Conservation (phyloP, 2,888 invertebrate species). For the Drosophila multiciliata region DNA sequence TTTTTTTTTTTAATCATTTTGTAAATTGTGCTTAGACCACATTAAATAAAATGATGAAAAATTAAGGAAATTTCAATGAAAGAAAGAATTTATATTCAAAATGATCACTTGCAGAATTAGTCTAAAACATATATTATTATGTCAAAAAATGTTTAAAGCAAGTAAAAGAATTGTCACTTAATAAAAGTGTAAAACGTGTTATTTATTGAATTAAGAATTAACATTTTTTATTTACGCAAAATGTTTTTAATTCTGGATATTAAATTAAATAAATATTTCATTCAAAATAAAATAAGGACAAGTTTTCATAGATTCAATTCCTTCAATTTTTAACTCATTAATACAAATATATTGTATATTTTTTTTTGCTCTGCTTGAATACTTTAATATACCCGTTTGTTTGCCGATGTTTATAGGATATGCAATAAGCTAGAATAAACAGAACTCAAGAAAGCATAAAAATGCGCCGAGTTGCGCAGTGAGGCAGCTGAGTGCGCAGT, state of each 20-base stretch:
- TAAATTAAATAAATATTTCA: background rate
- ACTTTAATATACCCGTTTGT: background rate
- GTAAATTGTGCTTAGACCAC: background rate
- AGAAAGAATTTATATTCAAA: background rate
- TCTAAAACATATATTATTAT: background rate
- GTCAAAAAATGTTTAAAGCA: background rate
- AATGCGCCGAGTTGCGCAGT: constrained; percentile 48
- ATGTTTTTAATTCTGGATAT: background rate
- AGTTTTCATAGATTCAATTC: background rate
- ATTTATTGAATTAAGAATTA: background rate
- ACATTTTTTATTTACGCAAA: background rate
- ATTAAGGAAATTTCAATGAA: background rate
- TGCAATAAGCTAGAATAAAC: constrained; percentile 22
- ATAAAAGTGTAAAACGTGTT: background rate
- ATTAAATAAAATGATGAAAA: background rate
- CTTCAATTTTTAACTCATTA: background rate
- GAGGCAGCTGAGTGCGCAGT: constrained; percentile 39
- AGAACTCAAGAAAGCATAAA: constrained; percentile 63
- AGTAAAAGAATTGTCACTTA: background rate
- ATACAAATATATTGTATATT: background rate
- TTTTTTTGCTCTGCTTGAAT: background rate
- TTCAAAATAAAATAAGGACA: background rate
- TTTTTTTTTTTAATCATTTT: too few species aligned
- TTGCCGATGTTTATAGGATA: constrained; percentile 16
- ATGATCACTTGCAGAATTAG: background rate